These are phyloP conservation scores for Beaufortia kweichowensis DNA, from an alignment of 2,113 vertebrate genomes.

Conservation along the genomic window DNA sequence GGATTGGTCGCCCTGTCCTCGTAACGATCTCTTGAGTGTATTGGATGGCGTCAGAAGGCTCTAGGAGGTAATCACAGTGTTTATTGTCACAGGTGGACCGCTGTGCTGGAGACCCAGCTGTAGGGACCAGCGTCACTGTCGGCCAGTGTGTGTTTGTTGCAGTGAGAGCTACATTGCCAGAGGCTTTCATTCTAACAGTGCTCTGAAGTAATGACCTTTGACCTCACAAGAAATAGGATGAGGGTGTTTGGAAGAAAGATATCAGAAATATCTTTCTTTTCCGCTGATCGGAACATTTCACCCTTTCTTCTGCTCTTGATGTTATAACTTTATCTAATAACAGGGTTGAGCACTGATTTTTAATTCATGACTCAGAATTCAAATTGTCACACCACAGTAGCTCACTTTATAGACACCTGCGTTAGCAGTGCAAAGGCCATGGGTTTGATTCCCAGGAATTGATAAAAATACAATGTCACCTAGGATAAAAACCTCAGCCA, in stretches of 20 bases:
- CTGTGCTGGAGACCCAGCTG: conserved; percentile 65
- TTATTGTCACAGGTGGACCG: conserved; percentile 72
- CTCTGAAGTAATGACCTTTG: conserved; percentile 43
- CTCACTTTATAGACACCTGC: too few species aligned
- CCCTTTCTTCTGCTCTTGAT: background rate
- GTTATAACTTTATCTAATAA: background rate
- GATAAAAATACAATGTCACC: too few species aligned
- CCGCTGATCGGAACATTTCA: background rate
- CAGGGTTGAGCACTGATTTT: too few species aligned
- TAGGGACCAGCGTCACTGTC: conserved; percentile 61
- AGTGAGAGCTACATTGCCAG: conserved; percentile 43
- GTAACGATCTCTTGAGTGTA: conserved; percentile 58
- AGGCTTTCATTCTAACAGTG: conserved; percentile 41
- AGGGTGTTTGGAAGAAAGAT: conserved; percentile 15
- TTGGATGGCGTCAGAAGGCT: conserved; percentile 63
- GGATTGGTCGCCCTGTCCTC: conserved; percentile 49
- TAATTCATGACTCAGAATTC: too few species aligned
- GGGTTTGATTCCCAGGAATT: too few species aligned
- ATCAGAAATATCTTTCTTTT: conserved; percentile 12
- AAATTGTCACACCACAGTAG: too few species aligned
- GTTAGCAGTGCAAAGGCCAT: too few species aligned
- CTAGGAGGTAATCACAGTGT: conserved; percentile 68
- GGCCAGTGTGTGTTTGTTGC: conserved; percentile 28
- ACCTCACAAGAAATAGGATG: conserved; percentile 10
- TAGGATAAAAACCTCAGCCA: too few species aligned